Evolutionary conservation across 2,113 vertebrate genomes (phyloP).

Genomic region (Martes martes): DNA sequence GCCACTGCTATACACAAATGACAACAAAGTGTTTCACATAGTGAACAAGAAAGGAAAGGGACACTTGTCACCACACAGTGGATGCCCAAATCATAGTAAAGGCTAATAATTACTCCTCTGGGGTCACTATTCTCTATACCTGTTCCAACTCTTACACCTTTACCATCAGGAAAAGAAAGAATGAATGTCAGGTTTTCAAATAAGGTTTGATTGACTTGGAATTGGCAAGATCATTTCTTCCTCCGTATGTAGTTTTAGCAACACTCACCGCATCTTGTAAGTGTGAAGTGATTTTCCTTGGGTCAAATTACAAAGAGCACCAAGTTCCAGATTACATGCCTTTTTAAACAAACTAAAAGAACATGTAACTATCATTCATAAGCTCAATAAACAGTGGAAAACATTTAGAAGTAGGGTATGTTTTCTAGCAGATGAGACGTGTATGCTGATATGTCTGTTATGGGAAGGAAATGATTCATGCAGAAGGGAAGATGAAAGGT

Average conservation of each 20-base stretch:
- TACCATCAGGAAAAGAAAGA: not conserved
- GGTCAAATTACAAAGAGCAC: constrained; percentile 17
- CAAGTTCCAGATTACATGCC: not conserved
- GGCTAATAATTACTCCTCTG: not conserved
- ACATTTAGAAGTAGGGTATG: constrained; percentile 40
- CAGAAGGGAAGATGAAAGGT: constrained; percentile 56
- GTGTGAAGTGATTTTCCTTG: constrained; percentile 6
- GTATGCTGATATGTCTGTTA: constrained; percentile 21
- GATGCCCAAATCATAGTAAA: not conserved
- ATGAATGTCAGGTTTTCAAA: not conserved
- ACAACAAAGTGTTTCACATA: not conserved
- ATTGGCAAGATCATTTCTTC: not conserved
- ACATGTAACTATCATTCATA: constrained; percentile 13
- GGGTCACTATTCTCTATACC: not conserved
- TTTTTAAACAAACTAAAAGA: constrained; percentile 17
- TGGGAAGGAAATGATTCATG: constrained; percentile 63
- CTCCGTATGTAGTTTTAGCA: not conserved
- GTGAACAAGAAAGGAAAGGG: not conserved
- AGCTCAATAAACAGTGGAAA: constrained; percentile 50
- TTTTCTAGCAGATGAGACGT: constrained; percentile 58
- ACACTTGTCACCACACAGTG: not conserved
- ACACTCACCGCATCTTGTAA: not conserved
- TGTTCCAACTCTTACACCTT: not conserved
- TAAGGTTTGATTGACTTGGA: not conserved
- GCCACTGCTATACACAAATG: not conserved